These are phyloP conservation scores for Microplitis deprimator DNA, from an alignment of 2,888 invertebrate genomes.

Conservation along the genomic window DNA sequence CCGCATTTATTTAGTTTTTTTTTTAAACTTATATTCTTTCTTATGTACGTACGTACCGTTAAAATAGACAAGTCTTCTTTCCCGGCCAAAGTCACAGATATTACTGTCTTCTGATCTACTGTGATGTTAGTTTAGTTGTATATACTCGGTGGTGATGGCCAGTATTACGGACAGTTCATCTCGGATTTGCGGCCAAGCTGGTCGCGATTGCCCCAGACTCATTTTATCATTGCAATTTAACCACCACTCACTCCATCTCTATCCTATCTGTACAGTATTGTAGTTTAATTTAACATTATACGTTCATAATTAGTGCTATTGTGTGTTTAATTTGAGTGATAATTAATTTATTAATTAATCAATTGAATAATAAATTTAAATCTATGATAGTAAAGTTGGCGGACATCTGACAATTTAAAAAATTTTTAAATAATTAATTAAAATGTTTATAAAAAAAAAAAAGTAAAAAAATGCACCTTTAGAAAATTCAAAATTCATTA, in stretches of 20 bases:
- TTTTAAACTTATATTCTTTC: slow-evolving; percentile 44
- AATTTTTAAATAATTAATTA: too few relatives aligned
- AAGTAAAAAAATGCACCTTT: too few relatives aligned
- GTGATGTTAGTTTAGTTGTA: slow-evolving; percentile 15
- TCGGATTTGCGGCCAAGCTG: slow-evolving; percentile 60
- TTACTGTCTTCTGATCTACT: slow-evolving; percentile 57
- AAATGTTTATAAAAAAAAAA: too few relatives aligned
- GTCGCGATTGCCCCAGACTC: slow-evolving; percentile 42
- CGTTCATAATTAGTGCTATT: not conserved
- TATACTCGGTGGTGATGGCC: slow-evolving; percentile 7
- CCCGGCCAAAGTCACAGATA: slow-evolving; percentile 64
- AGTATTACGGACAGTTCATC: slow-evolving; percentile 57
- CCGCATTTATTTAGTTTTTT: slow-evolving; percentile 44
- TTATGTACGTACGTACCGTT: slow-evolving; percentile 53
- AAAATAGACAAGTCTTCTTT: slow-evolving; percentile 68
- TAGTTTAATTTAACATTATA: too few relatives aligned
- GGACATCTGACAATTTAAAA: too few relatives aligned
- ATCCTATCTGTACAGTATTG: too few relatives aligned
- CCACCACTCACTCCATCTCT: too few relatives aligned
- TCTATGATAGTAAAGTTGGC: not conserved
- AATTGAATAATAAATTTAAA: not conserved
- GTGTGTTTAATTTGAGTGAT: not conserved
- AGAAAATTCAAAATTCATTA: too few relatives aligned
- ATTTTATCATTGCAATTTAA: slow-evolving; percentile 18
- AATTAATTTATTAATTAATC: not conserved